Evolutionary conservation across 2,888 invertebrate genomes (phyloP), one percentile per base, ranked within the genome.

Genomic region (Cataglyphis altisquamis): DNA sequence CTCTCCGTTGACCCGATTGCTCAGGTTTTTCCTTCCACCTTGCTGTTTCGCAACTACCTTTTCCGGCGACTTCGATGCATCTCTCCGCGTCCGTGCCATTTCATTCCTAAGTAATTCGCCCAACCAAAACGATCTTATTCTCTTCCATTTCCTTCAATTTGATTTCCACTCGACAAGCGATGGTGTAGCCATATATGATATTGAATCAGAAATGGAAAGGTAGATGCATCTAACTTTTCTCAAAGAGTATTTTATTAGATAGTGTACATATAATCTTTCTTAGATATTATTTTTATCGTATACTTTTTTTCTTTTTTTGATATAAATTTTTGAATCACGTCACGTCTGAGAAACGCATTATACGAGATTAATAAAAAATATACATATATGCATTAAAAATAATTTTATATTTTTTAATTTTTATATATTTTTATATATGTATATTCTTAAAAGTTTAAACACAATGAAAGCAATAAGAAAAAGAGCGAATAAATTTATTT

Each of bases 81-180:
- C 68, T 25, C 32, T 68, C 72, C n/a, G 60, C 45, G 32, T 45
- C 25, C 72, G 36, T 70, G 60, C 78, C 32, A 80, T 80, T 80
- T 80, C 78, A 80, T 60, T 80, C 78, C 62, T 60, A 80, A 80
- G 72, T 80, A 80, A 80, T 80, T 80, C 80, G 67, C 60, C 68
- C 68, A 63, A 62, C 67, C 83, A 68, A 82, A 78, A 68, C 68
- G 78, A 83, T 78, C 78, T 83, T 78, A 83, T 78, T 83, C 75
- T 83, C 45, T 62, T 63, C 84, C 72, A 70, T 62, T 84, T 73
- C 74, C 74, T 83, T 55, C 73, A 29, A 73, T 78, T 84, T 78
- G 36, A 78, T 74, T 63, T 73, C 66, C 66, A 52, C 63, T 72
- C 25, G 70, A 78, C 45, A 64, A 82, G 66, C 70, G 29, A 4